Evolutionary conservation across 2,113 vertebrate species (phyloP).

Genomic region (Aphyosemion australe): DNA sequence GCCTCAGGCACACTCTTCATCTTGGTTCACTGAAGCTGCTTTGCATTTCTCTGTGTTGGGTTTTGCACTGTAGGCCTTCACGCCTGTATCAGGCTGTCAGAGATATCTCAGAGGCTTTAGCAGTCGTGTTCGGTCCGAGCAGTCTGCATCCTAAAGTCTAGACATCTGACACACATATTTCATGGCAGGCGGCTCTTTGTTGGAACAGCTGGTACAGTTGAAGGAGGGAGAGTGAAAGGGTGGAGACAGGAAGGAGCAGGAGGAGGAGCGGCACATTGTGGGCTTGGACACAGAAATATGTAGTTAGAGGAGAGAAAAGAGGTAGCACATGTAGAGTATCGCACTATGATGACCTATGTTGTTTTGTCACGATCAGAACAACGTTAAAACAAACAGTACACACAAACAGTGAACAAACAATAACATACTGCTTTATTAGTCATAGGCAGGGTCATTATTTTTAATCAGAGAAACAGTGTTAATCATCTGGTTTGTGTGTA

Average conservation of each 20-base stretch:
- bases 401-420: too few relatives aligned
- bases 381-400: too few relatives aligned
- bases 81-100: background rate
- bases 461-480: constrained; percentile 6
- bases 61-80: constrained; percentile 5
- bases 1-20: background rate
- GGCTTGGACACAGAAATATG: constrained; percentile 7
- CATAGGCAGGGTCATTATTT: too few relatives aligned
- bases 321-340: background rate
- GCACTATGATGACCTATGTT: too few relatives aligned
- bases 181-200: constrained; percentile 38
- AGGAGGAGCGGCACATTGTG: constrained; percentile 15
- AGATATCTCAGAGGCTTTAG: background rate
- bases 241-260: constrained; percentile 40
- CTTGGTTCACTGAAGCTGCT: constrained; percentile 4
- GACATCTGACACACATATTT: background rate
- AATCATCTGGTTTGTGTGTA: background rate
- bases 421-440: too few relatives aligned
- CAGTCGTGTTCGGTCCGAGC: background rate
- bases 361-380: too few relatives aligned
- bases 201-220: constrained; percentile 44
- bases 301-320: background rate
- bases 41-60: constrained; percentile 13
- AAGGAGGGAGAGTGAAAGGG: constrained; percentile 14
- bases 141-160: background rate